Evolutionary conservation across 2,113 vertebrate genomes (phyloP).

Genomic region (Lycaon pictus): DNA sequence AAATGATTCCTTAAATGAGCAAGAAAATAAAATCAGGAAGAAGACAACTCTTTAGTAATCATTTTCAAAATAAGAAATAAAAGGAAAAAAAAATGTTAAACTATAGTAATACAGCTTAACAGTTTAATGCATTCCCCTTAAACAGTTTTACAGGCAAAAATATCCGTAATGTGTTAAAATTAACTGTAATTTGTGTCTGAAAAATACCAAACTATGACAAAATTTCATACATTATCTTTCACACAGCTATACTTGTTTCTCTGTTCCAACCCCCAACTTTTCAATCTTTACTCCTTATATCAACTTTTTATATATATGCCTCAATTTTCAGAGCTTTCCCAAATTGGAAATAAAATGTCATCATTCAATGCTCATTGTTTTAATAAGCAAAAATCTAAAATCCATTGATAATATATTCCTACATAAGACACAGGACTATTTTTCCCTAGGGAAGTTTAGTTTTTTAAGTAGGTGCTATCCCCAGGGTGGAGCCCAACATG

Average conservation of each 20-base stretch:
- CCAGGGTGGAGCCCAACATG: not conserved
- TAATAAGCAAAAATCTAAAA: not conserved
- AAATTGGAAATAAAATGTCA: not conserved
- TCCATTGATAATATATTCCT: not conserved
- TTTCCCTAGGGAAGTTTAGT: not conserved
- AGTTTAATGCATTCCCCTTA: not conserved
- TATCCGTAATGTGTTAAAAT: not conserved
- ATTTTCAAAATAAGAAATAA: constrained; percentile 19
- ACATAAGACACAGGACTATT: not conserved
- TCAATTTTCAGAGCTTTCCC: not conserved
- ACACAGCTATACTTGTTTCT: not conserved
- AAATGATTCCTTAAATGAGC: not conserved
- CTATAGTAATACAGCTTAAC: not conserved
- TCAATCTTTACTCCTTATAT: not conserved
- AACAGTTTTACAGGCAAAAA: not conserved
- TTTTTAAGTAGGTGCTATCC: not conserved
- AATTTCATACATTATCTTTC: not conserved
- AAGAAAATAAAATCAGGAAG: not conserved
- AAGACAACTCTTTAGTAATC: constrained; percentile 19
- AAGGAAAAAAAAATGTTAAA: not conserved
- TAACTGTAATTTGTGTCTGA: not conserved
- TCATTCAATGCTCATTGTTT: not conserved
- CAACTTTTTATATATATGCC: not conserved
- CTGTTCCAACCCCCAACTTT: not conserved
- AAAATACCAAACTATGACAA: not conserved